Evolutionary conservation across 2,888 invertebrate species (phyloP).

Genomic region (Acronicta psi): DNA sequence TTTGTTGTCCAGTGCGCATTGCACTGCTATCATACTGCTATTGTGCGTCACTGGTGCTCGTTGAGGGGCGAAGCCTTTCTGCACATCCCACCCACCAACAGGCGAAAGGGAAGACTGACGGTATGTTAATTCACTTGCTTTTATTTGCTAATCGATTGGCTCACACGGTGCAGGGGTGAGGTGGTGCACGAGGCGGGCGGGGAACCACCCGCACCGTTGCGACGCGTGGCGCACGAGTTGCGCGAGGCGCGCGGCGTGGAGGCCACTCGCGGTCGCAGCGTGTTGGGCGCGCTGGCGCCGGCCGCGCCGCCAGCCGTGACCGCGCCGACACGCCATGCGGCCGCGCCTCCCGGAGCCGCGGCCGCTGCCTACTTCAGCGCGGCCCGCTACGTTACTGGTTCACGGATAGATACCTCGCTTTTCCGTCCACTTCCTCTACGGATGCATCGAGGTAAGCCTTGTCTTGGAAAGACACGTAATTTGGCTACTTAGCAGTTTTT

Average conservation of each 20-base stretch:
- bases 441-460: conserved; percentile 73
- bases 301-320: conserved; percentile 35
- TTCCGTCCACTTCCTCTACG: conserved; percentile 80
- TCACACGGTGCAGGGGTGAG: conserved; percentile 71
- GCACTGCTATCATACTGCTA: too few species aligned
- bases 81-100: too few species aligned
- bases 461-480: neutral
- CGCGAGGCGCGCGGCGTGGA: conserved; percentile 40
- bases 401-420: conserved; percentile 83
- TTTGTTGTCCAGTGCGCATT: too few species aligned
- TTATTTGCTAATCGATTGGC: neutral
- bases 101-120: too few species aligned
- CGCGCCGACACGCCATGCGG: conserved; percentile 32
- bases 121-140: too few species aligned
- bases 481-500: too few species aligned
- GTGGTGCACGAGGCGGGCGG: conserved; percentile 71
- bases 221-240: conserved; percentile 56
- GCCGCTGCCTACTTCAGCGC: conserved; percentile 94
- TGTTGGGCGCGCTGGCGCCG: conserved; percentile 48
- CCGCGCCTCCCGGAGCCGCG: conserved; percentile 84
- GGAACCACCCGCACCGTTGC: conserved; percentile 54
- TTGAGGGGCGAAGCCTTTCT: too few species aligned
- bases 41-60: too few species aligned
- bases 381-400: conserved; percentile 94
- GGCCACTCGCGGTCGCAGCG: conserved; percentile 33